phyloP scores from a whole-genome alignment of 2,797 vertebrate species.

The Halcyon chelicuti region DNA sequence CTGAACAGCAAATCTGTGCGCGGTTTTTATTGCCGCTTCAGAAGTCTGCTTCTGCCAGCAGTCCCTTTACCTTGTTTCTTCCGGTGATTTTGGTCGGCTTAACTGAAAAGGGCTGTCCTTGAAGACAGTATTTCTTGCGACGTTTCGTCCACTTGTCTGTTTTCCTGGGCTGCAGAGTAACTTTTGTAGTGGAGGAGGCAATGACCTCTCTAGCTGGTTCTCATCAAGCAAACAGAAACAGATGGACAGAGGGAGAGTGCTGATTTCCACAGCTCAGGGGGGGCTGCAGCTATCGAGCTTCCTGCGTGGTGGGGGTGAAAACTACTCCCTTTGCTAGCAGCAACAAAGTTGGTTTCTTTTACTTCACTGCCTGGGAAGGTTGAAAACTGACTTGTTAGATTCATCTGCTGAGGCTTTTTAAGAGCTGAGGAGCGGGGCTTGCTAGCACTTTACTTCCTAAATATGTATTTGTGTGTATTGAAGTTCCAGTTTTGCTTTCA shows the following conservation, averaged over 20 bases:
- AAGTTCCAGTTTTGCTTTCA: neutral
- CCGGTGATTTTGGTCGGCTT: neutral
- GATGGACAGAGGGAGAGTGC: fast-evolving
- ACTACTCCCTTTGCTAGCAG: neutral
- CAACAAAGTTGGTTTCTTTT: neutral
- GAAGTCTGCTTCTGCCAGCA: neutral
- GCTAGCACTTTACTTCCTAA: neutral
- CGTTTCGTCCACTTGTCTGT: neutral
- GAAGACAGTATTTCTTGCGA: neutral
- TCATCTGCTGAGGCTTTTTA: neutral
- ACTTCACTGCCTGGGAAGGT: fast-evolving
- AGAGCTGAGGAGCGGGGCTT: neutral
- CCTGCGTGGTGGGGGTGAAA: neutral
- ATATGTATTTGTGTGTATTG: neutral
- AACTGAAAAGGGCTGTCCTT: neutral
- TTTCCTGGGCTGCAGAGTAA: neutral
- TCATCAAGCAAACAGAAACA: fast-evolving
- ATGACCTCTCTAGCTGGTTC: neutral
- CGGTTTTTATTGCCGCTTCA: neutral
- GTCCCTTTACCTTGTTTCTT: neutral
- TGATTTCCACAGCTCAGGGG: fast-evolving
- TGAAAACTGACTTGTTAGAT: neutral
- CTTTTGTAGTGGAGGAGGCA: too few relatives aligned
- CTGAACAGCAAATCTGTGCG: neutral
- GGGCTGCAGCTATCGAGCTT: neutral